A percentile compares a stretch with the other conserved stretches of the same genome.
Evolutionary conservation across 2,888 invertebrate species (phyloP).

Genomic region (Proisotoma minuta): DNA sequence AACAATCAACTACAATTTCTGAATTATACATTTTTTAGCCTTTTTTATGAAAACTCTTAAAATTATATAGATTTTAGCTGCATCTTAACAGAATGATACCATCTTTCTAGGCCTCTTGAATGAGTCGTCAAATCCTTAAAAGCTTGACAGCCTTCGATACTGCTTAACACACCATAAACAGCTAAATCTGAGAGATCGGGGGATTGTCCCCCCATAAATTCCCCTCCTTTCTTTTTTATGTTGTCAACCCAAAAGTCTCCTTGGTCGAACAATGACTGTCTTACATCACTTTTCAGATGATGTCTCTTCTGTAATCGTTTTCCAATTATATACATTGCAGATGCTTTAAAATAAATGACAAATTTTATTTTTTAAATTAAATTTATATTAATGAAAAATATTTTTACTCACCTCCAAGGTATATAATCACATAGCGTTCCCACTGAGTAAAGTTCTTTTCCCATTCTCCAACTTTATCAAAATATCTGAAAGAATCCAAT

Average conservation of each 20-base stretch:
- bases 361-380: no score
- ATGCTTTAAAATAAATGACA: conserved; percentile 88
- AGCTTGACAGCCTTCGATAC: conserved; percentile 88
- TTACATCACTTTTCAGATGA: conserved; percentile 78
- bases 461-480: conserved; percentile 90
- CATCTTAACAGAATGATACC: conserved; percentile 35
- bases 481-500: conserved; percentile 87
- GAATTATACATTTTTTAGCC: no score
- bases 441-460: conserved; percentile 76
- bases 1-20: no score
- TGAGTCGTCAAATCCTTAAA: conserved; percentile 73
- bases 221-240: conserved; percentile 61
- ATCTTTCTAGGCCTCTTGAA: conserved; percentile 60
- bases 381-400: no score
- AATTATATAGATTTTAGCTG: conserved; percentile 13
- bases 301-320: conserved; percentile 82
- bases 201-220: conserved; percentile 76
- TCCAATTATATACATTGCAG: conserved; percentile 88
- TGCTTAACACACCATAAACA: conserved; percentile 82
- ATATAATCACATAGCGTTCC: conserved; percentile 80
- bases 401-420: no score
- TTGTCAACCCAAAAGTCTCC: conserved; percentile 73
- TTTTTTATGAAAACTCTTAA: no score
- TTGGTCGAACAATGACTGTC: conserved; percentile 83
- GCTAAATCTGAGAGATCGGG: conserved; percentile 91